A percentile compares a stretch with the other conserved stretches of the same genome.
These are phyloP conservation scores for Heterodera carotae DNA, from an alignment of 1,140 invertebrate genomes.

Conservation along the genomic window DNA sequence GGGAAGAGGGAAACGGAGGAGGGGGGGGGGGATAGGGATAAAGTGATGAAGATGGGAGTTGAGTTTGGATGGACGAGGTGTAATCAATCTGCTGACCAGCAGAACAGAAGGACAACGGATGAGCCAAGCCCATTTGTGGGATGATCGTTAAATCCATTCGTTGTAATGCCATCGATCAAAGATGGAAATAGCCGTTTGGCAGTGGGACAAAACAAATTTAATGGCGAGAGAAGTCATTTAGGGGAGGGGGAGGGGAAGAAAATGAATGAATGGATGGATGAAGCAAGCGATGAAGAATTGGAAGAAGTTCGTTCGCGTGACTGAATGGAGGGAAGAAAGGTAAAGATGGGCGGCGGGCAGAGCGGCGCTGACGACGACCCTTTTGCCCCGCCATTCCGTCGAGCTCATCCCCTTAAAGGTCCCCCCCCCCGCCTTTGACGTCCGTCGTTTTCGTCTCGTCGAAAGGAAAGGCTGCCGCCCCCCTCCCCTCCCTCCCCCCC, in stretches of 20 bases:
- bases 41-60: not conserved
- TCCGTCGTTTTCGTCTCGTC: not conserved
- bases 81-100: not conserved
- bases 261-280: not conserved
- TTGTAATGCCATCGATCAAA: slow-evolving; percentile 1
- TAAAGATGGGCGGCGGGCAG: not conserved
- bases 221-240: not conserved
- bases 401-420: slow-evolving; percentile 1
- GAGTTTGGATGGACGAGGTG: too few species aligned
- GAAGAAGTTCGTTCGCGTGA: not conserved
- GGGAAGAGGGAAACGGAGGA: not conserved
- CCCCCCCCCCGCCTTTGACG: not conserved
- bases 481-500: too few species aligned
- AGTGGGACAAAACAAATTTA: not conserved
- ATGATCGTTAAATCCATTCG: not conserved
- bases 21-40: not conserved
- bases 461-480: not conserved
- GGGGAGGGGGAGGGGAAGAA: too few species aligned
- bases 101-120: not conserved
- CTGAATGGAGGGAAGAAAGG: not conserved
- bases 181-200: not conserved
- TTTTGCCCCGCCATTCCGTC: not conserved
- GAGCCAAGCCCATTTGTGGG: not conserved
- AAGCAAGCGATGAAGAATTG: not conserved
- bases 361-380: not conserved